These are phyloP conservation scores for Apotomis betuletana DNA, from an alignment of 2,888 invertebrate species.

Conservation along the genomic window DNA sequence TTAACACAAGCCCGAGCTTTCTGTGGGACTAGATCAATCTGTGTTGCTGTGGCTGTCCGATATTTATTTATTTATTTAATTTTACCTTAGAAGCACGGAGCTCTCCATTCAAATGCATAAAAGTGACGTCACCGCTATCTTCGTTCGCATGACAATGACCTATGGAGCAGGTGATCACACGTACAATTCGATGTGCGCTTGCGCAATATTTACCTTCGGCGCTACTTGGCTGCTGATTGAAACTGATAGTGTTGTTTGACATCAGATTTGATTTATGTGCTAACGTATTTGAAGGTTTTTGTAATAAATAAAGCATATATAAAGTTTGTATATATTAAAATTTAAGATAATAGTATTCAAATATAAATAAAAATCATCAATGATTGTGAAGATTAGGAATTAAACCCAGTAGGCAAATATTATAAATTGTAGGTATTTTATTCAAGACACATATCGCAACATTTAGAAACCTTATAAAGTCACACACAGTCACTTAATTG, in stretches of 20 bases:
- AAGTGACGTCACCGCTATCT: slow-evolving; percentile 36
- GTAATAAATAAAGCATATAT: slow-evolving; percentile 2
- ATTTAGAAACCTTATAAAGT: too few relatives aligned
- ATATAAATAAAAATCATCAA: background rate
- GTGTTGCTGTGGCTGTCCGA: too few relatives aligned
- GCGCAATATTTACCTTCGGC: slow-evolving; percentile 41
- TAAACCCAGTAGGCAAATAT: too few relatives aligned
- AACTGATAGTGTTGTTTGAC: slow-evolving; percentile 35
- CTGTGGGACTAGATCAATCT: too few relatives aligned
- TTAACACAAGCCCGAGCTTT: too few relatives aligned
- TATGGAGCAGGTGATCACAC: slow-evolving; percentile 40
- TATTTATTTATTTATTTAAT: too few relatives aligned
- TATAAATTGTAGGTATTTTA: too few relatives aligned
- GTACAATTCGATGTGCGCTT: slow-evolving; percentile 30
- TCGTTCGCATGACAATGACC: slow-evolving; percentile 41
- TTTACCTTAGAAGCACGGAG: too few relatives aligned
- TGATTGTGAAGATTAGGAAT: background rate
- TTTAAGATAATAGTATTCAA: background rate
- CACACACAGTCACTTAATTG: too few relatives aligned
- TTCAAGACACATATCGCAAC: too few relatives aligned
- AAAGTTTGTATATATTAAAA: slow-evolving; percentile 1
- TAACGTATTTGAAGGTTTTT: slow-evolving; percentile 9
- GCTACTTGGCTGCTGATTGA: slow-evolving; percentile 33
- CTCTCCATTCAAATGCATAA: slow-evolving; percentile 7
- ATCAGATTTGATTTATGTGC: slow-evolving; percentile 25